Evolutionary conservation across 2,797 vertebrate genomes (phyloP).

Genomic region (Distichodus sexfasciatus): DNA sequence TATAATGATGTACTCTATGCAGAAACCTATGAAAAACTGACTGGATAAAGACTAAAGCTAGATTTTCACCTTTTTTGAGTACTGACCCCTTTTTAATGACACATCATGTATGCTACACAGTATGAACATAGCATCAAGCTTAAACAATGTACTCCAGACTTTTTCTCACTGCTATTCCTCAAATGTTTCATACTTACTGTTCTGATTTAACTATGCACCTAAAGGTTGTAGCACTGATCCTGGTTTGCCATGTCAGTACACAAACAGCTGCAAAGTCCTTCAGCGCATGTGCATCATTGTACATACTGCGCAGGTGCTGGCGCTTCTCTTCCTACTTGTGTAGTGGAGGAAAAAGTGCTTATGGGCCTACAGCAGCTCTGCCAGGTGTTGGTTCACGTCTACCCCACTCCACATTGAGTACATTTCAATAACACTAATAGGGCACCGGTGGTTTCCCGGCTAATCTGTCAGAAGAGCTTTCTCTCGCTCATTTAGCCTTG

Average conservation of each 20-base stretch:
- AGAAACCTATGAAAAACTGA: too few species aligned
- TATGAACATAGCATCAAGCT: too few species aligned
- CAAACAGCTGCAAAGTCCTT: conserved; percentile 38
- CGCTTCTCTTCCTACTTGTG: conserved; percentile 16
- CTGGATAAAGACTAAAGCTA: too few species aligned
- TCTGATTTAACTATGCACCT: background rate
- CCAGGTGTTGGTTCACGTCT: conserved; percentile 67
- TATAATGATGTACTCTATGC: too few species aligned
- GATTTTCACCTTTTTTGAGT: too few species aligned
- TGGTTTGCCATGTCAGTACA: conserved; percentile 45
- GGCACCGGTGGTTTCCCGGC: conserved; percentile 59
- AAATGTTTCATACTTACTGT: too few species aligned
- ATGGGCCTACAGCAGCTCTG: conserved; percentile 39
- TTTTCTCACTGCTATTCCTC: too few species aligned
- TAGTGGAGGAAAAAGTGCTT: conserved; percentile 20
- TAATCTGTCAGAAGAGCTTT: conserved; percentile 64
- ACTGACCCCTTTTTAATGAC: too few species aligned
- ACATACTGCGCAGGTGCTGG: conserved; percentile 29
- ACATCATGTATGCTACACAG: too few species aligned
- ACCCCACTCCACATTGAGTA: conserved; percentile 66
- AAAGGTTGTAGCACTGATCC: conserved; percentile 31
- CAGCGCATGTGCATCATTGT: conserved; percentile 20
- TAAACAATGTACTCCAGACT: too few species aligned
- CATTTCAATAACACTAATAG: conserved; percentile 71
- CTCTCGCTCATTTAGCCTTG: conserved; percentile 36